phyloP scores from a whole-genome alignment of 2,113 vertebrate species.

The Anser cygnoides region DNA sequence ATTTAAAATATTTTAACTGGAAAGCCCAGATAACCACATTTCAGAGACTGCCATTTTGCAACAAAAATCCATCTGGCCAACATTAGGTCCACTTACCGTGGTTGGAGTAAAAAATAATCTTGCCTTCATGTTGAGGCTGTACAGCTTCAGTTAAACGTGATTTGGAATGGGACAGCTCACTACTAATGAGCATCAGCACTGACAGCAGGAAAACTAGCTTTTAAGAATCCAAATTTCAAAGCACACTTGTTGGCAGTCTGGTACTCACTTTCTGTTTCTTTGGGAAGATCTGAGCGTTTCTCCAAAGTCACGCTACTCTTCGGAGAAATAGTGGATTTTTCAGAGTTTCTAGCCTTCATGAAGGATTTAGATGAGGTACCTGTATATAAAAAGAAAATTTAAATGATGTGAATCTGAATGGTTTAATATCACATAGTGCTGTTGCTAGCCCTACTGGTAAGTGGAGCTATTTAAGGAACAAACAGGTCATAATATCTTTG shows the following conservation, averaged over 20 bases:
- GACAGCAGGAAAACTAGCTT: conserved; percentile 6
- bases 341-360: not conserved
- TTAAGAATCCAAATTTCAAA: conserved; percentile 32
- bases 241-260: not conserved
- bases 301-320: not conserved
- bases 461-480: not conserved
- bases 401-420: not conserved
- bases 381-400: not conserved
- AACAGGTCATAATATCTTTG: not conserved
- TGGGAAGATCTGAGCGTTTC: not conserved
- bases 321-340: not conserved
- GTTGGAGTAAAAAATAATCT: not conserved
- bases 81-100: not conserved
- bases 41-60: conserved; percentile 13
- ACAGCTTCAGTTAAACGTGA: conserved; percentile 13
- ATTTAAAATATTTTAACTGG: conserved; percentile 27
- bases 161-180: not conserved
- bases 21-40: not conserved
- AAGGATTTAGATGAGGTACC: not conserved
- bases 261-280: conserved; percentile 45
- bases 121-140: conserved; percentile 1
- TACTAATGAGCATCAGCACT: not conserved
- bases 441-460: not conserved
- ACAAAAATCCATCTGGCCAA: conserved; percentile 14
- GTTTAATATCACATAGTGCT: not conserved